Evolutionary conservation across 2,797 vertebrate genomes (phyloP), one percentile per base, ranked within the genome.

Genomic region (Chaunax sp.): DNA sequence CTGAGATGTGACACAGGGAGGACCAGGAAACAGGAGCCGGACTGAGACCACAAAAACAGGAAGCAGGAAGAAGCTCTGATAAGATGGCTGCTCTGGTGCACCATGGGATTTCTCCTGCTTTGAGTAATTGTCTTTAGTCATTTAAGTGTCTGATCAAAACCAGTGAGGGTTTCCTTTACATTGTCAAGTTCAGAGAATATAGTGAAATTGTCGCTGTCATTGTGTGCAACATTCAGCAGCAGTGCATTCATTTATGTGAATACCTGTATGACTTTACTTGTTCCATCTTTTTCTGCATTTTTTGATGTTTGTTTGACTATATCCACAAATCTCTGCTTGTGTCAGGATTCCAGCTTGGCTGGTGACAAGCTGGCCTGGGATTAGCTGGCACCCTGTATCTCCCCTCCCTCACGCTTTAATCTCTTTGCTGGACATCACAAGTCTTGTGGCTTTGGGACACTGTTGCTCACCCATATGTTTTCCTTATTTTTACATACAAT

Each of bases 361-460:
- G 16, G 68, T 84, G 86, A 84, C 83, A 83, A 77, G 74, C 82
- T 61, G 67, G 81, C 62, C 65, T 56, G 56, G 91, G 92, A 93
- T 93, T 92, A 95, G 90, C 51, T 52, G 80, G 89, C 88, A 87
- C 16, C 66, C 61, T 69, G 85, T 86, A 90, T 91, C 91, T 90
- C 82, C 94, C 90, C 64, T 88, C 88, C 69, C 88, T 95, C 93
- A 89, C 92, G 90, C 87, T 88, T 92, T 91, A 94, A 96, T 94
- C 88, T 90, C 78, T 60, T 55, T 70, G 85, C 75, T 80, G 80
- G 78, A 81, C 15, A 37, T 53, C 81, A 81, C 67, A 69, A 82
- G 78, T 87, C 81, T 80, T 73, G 55, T 81, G 76, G 72, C 78
- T 77, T 71, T 72, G 55, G 69, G 50, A 69, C 77, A 54, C 63